Evolutionary conservation across 2,797 vertebrate genomes (phyloP), one percentile per base, ranked within the genome.

Genomic region (Platalea minor): DNA sequence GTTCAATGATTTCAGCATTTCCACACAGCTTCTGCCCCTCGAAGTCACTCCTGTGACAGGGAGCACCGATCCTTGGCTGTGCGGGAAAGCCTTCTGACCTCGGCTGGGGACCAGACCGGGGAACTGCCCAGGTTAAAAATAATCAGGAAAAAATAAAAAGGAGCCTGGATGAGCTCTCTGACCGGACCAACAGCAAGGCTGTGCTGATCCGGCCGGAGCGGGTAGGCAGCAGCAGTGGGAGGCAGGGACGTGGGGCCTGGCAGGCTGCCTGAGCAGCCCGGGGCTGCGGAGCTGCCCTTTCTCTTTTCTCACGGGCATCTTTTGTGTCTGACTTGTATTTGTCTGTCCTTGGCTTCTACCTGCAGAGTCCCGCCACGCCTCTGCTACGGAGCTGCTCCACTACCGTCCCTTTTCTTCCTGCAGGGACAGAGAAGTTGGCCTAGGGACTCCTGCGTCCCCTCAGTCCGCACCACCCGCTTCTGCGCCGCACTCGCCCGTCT

Each of bases 221-320:
- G 39, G 41, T 5, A 5, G 4, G 67, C 17, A n/a, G 73, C 43
- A 24, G 64, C 56, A 16, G 73, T 0, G 7, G 41, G 54, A n/a
- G 12, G 37, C 46, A 26, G 54, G 14, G 43, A 33, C 13, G 7
- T 0, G 0, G 31, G 15, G 17, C 53, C 51, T 63, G 83, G 64
- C 43, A 54, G 46, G 24, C 54, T 54, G 70, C 70, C 87, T 29
- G 60, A 17, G 17, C 33, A 31, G 24, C 33, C 74, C 37, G 1
- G n/a, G 9, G 5, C 4, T 15, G 13, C 1, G 5, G 37, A 39
- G 54, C 73, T 45, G 17, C 3, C 0, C 28, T 21, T 67, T 73
- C 53, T 35, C 48, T 73, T 78, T 53, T 14, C 60, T 25, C 56
- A 45, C 20, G 37, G 48, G 20, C 33, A 43, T 6, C 67, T 48